A percentile compares a stretch with the other conserved stretches of the same genome.
These are phyloP conservation scores for Drosophila tripunctata DNA, from an alignment of 2,888 invertebrate genomes.

Conservation along the genomic window DNA sequence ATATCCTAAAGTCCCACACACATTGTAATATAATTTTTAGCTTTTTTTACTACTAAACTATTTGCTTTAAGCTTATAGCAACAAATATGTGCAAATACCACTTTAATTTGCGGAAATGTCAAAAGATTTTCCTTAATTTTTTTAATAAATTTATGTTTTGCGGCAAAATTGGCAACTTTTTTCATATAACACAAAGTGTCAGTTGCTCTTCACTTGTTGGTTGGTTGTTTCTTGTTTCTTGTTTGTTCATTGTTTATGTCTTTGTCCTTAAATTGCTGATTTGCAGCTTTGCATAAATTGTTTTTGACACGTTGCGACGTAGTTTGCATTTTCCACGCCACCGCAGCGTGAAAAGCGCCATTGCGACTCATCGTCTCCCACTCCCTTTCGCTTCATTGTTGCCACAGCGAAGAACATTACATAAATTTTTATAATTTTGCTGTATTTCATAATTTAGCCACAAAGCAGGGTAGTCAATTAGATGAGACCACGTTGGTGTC, in stretches of 20 bases:
- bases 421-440: conserved; percentile 61
- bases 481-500: conserved; percentile 29
- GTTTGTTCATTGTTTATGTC: background rate
- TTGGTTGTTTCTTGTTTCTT: background rate
- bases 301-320: conserved; percentile 62
- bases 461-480: conserved; percentile 66
- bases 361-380: conserved; percentile 10
- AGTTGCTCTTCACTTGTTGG: background rate
- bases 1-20: too few species aligned
- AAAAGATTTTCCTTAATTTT: background rate
- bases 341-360: conserved; percentile 1
- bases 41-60: too few species aligned
- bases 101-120: too few species aligned
- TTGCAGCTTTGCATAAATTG: conserved; percentile 62
- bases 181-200: conserved; percentile 10
- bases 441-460: conserved; percentile 66
- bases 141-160: background rate
- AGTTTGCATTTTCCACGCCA: conserved; percentile 38
- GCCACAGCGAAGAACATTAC: conserved; percentile 21
- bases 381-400: background rate
- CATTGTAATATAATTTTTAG: too few species aligned
- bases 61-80: too few species aligned
- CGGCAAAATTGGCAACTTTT: background rate
- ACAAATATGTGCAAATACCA: background rate
- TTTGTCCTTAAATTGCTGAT: conserved; percentile 32